Base-by-base conservation (phyloP, 2,113 vertebrate genomes). In the Cyanoliseus patagonus region DNA sequence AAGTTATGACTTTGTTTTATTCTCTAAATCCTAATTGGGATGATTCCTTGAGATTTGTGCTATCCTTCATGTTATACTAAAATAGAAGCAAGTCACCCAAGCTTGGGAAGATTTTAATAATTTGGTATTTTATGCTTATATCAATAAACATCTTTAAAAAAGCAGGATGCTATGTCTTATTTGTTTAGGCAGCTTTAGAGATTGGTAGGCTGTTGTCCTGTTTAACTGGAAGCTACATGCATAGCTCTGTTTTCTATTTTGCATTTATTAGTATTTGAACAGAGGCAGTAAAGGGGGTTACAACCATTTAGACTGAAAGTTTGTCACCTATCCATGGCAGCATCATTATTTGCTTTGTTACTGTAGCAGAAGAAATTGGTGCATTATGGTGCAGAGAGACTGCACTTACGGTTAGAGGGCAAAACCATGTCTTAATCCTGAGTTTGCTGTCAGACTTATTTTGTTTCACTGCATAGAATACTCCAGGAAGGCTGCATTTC, bases 361-460 rank as follows among this genome's bases (percentile, higher is more conserved):
- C 22, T 3, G 5, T 53, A 83, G 88, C 76, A 96, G 73, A 88
- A 94, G 53, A 83, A 95, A 93, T 24, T 10, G 37, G 49, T 53
- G 76, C 73, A 70, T 77, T 86, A 67, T 3, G 2, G 52, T 57
- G 35, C 47, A 68, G 61, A 88, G 70, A 80, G 37, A 86, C 6
- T 35, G 83, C 27, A 70, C 88, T 49, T 73, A 88, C 25, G 30
- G 88, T 70, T 95, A 75, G 72, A 94, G 86, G 88, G 88, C 79
- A 95, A 86, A 90, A 74, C 12, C 57, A 22, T 47, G 25, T 69
- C 73, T 93, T 86, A 92, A 94, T 55, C 72, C 46, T 0, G 0
- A 35, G 69, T 83, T 84, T 90, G 64, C 82, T 88, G 94, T 92
- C 94, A 95, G 53, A 86, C 3, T 83, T 17, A 25, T 1, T 94